Percentiles rank a stretch among this genome's conserved stretches.
These are phyloP conservation scores for Tethea ocularis DNA, from an alignment of 2,888 invertebrate species.

Conservation along the genomic window DNA sequence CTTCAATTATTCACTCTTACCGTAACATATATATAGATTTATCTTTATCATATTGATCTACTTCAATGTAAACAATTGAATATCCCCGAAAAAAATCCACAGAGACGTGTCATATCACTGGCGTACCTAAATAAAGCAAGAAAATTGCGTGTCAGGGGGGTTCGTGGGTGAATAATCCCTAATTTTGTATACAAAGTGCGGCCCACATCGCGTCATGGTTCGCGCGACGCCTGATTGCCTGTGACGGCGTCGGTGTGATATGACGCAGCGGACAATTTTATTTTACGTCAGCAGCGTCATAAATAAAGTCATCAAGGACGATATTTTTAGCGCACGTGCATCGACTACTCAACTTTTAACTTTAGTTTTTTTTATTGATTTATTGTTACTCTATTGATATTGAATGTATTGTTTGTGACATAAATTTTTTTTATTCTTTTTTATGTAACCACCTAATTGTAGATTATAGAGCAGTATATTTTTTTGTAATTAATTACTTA, in stretches of 20 bases:
- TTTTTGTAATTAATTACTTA: too few relatives aligned
- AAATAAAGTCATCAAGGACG: slow-evolving; percentile 42
- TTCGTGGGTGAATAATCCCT: slow-evolving; percentile 65
- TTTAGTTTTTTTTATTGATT: not conserved
- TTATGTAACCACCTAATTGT: not conserved
- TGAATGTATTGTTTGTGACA: not conserved
- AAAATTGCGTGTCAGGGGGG: slow-evolving; percentile 55
- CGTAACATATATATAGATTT: too few relatives aligned
- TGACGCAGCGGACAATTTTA: slow-evolving; percentile 35
- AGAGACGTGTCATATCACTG: slow-evolving; percentile 28
- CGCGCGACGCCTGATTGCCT: slow-evolving; percentile 45
- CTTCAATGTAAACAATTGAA: not conserved
- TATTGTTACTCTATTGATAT: not conserved
- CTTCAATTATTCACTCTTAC: too few relatives aligned
- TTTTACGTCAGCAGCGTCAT: slow-evolving; percentile 38
- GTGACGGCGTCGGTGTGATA: slow-evolving; percentile 41
- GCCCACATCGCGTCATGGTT: slow-evolving; percentile 64
- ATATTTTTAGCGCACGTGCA: slow-evolving; percentile 46
- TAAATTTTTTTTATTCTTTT: not conserved
- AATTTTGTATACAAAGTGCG: slow-evolving; percentile 73
- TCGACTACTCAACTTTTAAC: slow-evolving; percentile 16
- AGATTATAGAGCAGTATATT: not conserved
- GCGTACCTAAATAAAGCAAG: slow-evolving; percentile 46
- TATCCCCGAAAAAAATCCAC: not conserved
- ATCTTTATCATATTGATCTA: not conserved